Base-by-base conservation (phyloP, 2,113 vertebrate species). In the human region DNA sequence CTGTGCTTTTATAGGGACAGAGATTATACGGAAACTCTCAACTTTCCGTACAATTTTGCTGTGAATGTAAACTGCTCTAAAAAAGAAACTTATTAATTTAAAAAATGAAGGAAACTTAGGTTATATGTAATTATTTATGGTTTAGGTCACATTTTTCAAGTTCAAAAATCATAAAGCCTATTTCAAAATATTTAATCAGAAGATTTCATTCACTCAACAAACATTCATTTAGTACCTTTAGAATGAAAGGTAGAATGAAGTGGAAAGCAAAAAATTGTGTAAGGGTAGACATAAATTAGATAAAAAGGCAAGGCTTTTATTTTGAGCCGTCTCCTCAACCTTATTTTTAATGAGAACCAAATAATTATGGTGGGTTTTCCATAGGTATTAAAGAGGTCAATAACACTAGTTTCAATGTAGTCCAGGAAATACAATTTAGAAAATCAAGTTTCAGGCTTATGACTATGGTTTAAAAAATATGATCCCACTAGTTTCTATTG, bases 141-240 rank as follows among this genome's bases (percentile, higher is more conserved):
- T 14, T 72, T 94, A 48, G 35, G 30, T 20, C 11, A 72, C 14
- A 84, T 57, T 70, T 95, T 96, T 92, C 27, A 95, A 95, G 78
- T 84, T 78, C 9, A 43, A 92, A 96, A 87, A 82, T 72, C 32
- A 76, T 48, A 93, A 96, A 75, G 83, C 3, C 13, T 89, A 92
- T 93, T 97, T 87, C 17, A 86, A 82, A 96, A 76, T 95, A 93
- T 75, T 95, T 95, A 95, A 81, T 92, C 22, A 93, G 50, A 92
- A 13, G 57, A 81, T 93, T 90, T 89, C 52, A 94, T 95, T 89
- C 79, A 83, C 59, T 87, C 76, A 52, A 73, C n/a, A 85, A 96
- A 86, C 72, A 79, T 79, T 83, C 93, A 57, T 70, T 89, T 66
- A 96, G 57, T 84, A 81, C 3, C 52, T 68, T 96, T 38, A 64